These are phyloP conservation scores for Drepana arcuata DNA, from an alignment of 1,140 invertebrate species.

Conservation along the genomic window DNA sequence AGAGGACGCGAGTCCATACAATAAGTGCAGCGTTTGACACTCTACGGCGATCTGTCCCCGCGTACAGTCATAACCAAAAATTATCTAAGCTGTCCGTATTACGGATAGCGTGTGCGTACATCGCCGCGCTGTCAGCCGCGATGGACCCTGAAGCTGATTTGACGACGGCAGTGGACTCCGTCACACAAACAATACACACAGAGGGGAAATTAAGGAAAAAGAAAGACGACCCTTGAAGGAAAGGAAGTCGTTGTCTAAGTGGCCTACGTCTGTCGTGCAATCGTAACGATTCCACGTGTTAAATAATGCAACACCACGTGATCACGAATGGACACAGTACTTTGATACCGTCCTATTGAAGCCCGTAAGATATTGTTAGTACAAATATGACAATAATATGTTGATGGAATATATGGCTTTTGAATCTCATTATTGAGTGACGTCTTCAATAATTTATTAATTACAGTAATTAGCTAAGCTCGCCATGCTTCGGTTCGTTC, in stretches of 20 bases:
- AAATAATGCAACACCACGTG: no score
- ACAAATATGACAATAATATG: slow-evolving; percentile 58
- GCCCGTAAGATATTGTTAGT: no score
- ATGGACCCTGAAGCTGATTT: slow-evolving; percentile 78
- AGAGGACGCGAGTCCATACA: slow-evolving; percentile 93
- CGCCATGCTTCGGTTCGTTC: no score
- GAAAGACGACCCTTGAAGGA: slow-evolving; percentile 78
- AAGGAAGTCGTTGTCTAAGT: not conserved
- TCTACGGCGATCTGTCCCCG: slow-evolving; percentile 85
- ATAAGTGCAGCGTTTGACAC: slow-evolving; percentile 96
- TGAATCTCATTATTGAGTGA: no score
- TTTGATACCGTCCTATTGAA: no score
- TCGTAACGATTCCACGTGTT: slow-evolving; percentile 7
- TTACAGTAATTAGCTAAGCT: no score
- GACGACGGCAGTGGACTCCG: slow-evolving; percentile 85
- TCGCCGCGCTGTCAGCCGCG: slow-evolving; percentile 85
- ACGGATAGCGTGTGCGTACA: slow-evolving; percentile 92
- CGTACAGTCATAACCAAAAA: slow-evolving; percentile 94
- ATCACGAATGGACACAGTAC: no score
- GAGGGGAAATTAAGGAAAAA: slow-evolving; percentile 92
- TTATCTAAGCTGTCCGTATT: slow-evolving; percentile 93
- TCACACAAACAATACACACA: slow-evolving; percentile 91
- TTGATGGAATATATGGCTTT: slow-evolving; percentile 17
- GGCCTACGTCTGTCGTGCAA: not conserved
- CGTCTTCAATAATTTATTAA: no score